Conservation (phyloP, 2,113 vertebrate genomes). For the Mormoops blainvillei region DNA sequence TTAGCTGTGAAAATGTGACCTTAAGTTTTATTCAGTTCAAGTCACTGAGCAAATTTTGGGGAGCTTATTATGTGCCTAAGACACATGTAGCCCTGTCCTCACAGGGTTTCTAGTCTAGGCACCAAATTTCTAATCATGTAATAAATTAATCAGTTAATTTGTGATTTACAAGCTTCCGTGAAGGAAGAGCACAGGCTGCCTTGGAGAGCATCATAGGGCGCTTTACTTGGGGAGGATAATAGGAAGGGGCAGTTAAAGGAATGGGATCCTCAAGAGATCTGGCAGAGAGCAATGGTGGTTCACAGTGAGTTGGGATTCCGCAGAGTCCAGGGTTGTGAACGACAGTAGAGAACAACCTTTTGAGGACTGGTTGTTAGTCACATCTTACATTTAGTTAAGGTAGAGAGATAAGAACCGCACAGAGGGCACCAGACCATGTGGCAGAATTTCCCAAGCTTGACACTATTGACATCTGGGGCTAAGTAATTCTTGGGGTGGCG, state of each 20-base stretch:
- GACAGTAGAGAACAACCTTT: not conserved
- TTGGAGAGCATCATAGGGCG: not conserved
- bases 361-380: not conserved
- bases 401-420: not conserved
- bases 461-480: not conserved
- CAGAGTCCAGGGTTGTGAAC: not conserved
- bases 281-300: not conserved
- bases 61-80: not conserved
- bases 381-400: not conserved
- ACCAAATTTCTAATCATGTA: not conserved
- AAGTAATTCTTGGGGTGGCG: not conserved
- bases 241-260: not conserved
- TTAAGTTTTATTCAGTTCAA: not conserved
- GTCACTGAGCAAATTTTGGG: not conserved
- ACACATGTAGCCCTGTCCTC: not conserved
- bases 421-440: not conserved
- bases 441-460: not conserved
- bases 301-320: not conserved
- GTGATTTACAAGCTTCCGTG: not conserved
- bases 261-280: not conserved
- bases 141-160: not conserved
- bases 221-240: not conserved
- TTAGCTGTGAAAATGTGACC: not conserved
- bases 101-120: not conserved
- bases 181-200: not conserved